A percentile compares a stretch with the other conserved stretches of the same genome.
Evolutionary conservation across 1,140 invertebrate species (phyloP).

Genomic region (Oreohelix idahoensis): DNA sequence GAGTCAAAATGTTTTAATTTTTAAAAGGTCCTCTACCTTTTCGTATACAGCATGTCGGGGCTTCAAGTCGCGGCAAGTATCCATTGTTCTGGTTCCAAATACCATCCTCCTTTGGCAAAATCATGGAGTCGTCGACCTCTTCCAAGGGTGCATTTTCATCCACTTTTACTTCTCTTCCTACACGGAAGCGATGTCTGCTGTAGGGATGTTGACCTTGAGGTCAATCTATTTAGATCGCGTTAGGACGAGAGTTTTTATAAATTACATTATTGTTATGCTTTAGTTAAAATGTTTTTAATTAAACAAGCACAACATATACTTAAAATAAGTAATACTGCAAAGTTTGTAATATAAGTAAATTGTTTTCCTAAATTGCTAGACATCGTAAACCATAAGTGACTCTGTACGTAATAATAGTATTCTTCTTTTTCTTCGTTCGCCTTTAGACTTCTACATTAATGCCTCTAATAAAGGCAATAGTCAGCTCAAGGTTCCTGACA

Average conservation of each 20-base stretch:
- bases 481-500: too few relatives aligned
- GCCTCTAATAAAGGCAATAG: too few relatives aligned
- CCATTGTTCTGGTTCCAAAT: slow-evolving; percentile 35
- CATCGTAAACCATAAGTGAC: background rate
- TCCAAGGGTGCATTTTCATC: slow-evolving; percentile 16
- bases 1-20: background rate
- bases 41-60: slow-evolving; percentile 35
- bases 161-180: slow-evolving; percentile 3
- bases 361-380: background rate
- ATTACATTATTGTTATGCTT: background rate
- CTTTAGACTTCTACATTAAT: too few relatives aligned
- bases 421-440: too few relatives aligned
- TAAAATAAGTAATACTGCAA: background rate
- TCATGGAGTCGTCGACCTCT: slow-evolving; percentile 1
- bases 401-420: background rate
- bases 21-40: slow-evolving; percentile 19
- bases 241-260: background rate
- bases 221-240: slow-evolving; percentile 37
- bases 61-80: slow-evolving; percentile 35
- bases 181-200: slow-evolving; percentile 41
- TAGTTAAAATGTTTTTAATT: background rate
- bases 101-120: slow-evolving; percentile 27
- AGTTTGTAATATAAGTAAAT: background rate
- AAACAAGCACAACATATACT: background rate
- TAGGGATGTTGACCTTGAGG: slow-evolving; percentile 37